A percentile compares a stretch with the other conserved stretches of the same genome.
Evolutionary conservation across 2,113 vertebrate genomes (phyloP).

Genomic region (Solenodon paradoxus): DNA sequence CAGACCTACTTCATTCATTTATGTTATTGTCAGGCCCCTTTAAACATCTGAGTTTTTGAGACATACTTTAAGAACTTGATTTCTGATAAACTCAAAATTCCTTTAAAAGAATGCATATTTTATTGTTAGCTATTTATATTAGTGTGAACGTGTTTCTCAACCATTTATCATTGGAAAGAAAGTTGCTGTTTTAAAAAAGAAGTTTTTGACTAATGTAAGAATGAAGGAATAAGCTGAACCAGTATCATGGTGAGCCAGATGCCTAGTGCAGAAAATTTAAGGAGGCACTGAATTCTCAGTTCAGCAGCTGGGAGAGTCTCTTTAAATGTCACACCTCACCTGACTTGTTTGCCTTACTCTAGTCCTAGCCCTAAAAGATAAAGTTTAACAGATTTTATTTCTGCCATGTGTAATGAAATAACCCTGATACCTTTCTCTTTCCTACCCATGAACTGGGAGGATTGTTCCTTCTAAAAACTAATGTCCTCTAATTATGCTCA

Average conservation of each 20-base stretch:
- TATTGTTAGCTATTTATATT: background rate
- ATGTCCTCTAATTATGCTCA: background rate
- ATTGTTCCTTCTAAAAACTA: background rate
- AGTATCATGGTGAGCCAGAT: background rate
- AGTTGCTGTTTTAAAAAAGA: background rate
- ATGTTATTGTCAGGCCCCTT: background rate
- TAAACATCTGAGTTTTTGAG: background rate
- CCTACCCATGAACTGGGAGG: background rate
- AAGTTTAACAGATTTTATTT: conserved; percentile 3
- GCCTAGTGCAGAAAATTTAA: background rate
- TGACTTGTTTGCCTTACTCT: background rate
- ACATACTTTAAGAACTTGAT: background rate
- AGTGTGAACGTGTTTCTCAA: background rate
- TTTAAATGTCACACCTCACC: background rate
- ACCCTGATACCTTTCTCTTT: background rate
- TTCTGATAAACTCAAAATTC: conserved; percentile 14
- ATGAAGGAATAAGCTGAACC: background rate
- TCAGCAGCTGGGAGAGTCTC: background rate
- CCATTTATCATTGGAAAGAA: background rate
- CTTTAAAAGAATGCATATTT: background rate
- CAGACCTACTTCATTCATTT: background rate
- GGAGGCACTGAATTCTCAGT: background rate
- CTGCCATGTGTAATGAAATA: background rate
- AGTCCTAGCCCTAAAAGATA: background rate
- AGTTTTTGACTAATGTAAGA: background rate